phyloP scores from a whole-genome alignment of 2,113 vertebrate species.

The Kryptolebias marmoratus region DNA sequence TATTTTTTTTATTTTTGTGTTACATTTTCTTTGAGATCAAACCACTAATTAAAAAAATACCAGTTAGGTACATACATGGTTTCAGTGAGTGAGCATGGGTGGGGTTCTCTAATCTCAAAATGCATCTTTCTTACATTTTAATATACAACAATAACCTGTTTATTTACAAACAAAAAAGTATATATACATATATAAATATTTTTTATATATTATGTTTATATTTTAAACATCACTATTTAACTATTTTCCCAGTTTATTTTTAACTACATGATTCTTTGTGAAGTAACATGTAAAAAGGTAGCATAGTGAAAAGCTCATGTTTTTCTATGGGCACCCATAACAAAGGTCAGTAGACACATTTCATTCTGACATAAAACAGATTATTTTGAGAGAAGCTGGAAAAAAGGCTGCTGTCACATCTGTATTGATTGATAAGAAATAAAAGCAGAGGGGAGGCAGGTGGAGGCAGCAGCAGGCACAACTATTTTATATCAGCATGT shows the following conservation, averaged over 20 bases:
- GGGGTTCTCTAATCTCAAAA: too few relatives aligned
- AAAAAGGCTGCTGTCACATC: constrained; percentile 44
- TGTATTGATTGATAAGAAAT: constrained; percentile 57
- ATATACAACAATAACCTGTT: too few relatives aligned
- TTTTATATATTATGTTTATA: too few relatives aligned
- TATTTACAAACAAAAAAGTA: too few relatives aligned
- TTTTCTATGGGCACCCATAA: constrained; percentile 18
- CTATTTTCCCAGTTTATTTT: not conserved
- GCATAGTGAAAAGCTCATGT: not conserved
- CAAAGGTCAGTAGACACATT: constrained; percentile 8
- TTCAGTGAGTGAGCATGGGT: too few relatives aligned
- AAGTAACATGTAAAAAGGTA: constrained; percentile 3
- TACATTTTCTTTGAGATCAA: too few relatives aligned
- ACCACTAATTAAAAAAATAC: too few relatives aligned
- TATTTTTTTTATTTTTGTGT: too few relatives aligned
- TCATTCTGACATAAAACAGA: constrained; percentile 18
- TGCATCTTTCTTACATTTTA: too few relatives aligned
- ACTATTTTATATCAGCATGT: constrained; percentile 27
- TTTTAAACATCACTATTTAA: not conserved
- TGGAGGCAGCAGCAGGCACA: constrained; percentile 9
- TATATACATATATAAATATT: too few relatives aligned
- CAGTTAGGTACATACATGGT: too few relatives aligned
- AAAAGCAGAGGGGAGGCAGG: constrained; percentile 32
- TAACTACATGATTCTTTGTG: constrained; percentile 13
- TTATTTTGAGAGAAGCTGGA: constrained; percentile 40